Conservation (phyloP, 2,113 vertebrate species). For the Excalfactoria chinensis region DNA sequence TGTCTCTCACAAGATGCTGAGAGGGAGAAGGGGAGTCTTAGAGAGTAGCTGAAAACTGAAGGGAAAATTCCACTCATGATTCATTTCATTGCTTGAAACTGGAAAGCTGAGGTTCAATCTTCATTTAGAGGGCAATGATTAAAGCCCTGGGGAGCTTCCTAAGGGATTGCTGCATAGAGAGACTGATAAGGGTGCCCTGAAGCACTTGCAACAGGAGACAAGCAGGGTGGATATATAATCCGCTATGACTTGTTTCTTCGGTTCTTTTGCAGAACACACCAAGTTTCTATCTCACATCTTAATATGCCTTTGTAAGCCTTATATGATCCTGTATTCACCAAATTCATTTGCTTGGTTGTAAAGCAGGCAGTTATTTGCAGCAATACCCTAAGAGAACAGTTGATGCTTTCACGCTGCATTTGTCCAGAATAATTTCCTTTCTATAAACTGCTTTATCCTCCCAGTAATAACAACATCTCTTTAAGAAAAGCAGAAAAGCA, state of each 20-base stretch:
- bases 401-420: slow-evolving; percentile 9
- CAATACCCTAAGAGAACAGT: not conserved
- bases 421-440: not conserved
- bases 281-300: not conserved
- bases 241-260: not conserved
- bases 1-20: not conserved
- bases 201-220: not conserved
- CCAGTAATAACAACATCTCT: not conserved
- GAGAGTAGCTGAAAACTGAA: not conserved
- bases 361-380: slow-evolving; percentile 14
- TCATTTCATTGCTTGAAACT: slow-evolving; percentile 20
- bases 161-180: not conserved
- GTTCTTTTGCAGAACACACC: not conserved
- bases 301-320: not conserved
- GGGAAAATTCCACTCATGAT: slow-evolving; percentile 35
- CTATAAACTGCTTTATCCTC: not conserved
- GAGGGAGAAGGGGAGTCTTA: not conserved
- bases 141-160: not conserved
- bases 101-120: not conserved
- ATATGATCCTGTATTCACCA: not conserved
- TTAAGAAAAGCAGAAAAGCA: not conserved
- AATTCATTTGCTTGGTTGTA: not conserved
- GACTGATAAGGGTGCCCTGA: not conserved
- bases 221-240: not conserved
- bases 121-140: not conserved